phyloP scores from a whole-genome alignment of 2,797 vertebrate genomes.

The Emydoidea blandingii region DNA sequence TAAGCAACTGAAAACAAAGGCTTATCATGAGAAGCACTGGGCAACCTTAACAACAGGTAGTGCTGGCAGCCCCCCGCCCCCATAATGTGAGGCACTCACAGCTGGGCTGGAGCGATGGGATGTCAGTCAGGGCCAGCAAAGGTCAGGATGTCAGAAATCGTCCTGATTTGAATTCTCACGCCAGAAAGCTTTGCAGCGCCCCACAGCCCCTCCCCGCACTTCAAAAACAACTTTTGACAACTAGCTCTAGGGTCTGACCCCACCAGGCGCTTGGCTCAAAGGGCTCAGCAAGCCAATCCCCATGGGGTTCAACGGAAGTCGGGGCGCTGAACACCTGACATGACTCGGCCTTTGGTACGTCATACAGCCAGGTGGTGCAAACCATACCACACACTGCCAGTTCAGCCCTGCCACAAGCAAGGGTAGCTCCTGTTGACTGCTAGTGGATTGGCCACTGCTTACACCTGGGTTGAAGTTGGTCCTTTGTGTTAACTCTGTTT shows the following conservation, averaged over 20 bases:
- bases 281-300: neutral
- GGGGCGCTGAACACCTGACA: neutral
- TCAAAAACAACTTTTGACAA: neutral
- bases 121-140: no score
- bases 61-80: no score
- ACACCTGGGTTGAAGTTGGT: neutral
- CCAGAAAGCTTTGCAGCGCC: no score
- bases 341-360: fast-evolving
- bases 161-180: no score
- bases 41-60: no score
- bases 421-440: neutral
- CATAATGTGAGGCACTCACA: no score
- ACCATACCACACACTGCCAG: neutral
- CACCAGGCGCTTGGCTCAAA: neutral
- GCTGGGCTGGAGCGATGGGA: no score
- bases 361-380: neutral
- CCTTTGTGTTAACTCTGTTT: neutral
- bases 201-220: no score
- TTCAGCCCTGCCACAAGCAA: neutral
- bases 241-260: neutral
- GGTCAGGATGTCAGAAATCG: no score
- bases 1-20: no score
- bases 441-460: neutral
- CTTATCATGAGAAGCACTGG: no score
- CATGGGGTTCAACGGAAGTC: no score